These are phyloP conservation scores for Tichodroma muraria DNA, from an alignment of 2,113 vertebrate species.

Conservation along the genomic window DNA sequence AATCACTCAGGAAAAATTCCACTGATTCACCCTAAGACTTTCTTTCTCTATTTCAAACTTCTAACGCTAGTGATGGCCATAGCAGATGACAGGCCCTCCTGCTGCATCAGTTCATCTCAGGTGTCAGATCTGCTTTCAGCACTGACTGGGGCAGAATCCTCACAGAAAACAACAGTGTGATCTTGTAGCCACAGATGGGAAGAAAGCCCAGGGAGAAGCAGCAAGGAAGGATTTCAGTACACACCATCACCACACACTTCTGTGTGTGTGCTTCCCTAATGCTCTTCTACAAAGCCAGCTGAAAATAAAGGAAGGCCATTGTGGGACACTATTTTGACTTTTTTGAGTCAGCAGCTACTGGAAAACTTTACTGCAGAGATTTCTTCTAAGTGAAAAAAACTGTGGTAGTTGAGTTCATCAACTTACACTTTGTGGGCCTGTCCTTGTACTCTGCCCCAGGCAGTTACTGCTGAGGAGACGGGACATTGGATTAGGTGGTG, in stretches of 20 bases:
- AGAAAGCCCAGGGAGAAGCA: not conserved
- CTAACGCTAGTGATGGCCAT: not conserved
- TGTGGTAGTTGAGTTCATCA: not conserved
- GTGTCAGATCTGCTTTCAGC: not conserved
- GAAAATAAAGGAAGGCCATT: not conserved
- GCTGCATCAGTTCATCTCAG: not conserved
- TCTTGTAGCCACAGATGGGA: fast-evolving
- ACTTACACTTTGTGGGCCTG: not conserved
- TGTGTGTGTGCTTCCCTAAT: not conserved
- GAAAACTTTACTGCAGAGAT: not conserved
- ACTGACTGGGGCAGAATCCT: not conserved
- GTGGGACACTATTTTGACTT: not conserved
- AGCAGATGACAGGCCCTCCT: fast-evolving
- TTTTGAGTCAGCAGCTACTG: not conserved
- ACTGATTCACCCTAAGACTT: not conserved
- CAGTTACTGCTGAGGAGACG: not conserved
- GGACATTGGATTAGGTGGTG: not conserved
- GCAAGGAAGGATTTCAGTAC: not conserved
- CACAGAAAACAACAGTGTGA: fast-evolving
- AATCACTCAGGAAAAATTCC: not conserved
- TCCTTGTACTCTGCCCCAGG: not conserved
- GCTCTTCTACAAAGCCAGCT: not conserved
- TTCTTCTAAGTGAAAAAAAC: not conserved
- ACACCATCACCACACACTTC: not conserved
- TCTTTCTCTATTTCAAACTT: not conserved